Percentiles rank a stretch among this genome's conserved stretches.
These are phyloP conservation scores for Lepidostoma basale DNA, from an alignment of 1,140 invertebrate genomes.

Conservation along the genomic window DNA sequence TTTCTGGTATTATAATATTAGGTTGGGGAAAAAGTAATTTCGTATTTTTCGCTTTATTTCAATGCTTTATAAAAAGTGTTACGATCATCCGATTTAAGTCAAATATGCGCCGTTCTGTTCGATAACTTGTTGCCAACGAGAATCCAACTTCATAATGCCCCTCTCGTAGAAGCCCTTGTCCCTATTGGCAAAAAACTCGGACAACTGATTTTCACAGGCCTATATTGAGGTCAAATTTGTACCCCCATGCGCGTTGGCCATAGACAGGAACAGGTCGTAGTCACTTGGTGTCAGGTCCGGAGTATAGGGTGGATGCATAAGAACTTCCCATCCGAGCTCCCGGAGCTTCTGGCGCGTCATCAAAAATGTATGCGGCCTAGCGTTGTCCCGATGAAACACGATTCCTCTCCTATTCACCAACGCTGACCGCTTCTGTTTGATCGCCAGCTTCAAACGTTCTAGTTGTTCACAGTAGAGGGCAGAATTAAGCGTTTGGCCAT, in stretches of 20 bases:
- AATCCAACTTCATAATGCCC: conserved; percentile 7
- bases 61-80: conserved; percentile 11
- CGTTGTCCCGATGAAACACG: conserved; percentile 1
- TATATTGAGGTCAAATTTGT: not conserved
- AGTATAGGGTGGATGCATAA: not conserved
- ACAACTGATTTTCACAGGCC: not conserved
- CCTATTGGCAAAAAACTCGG: conserved; percentile 5
- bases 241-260: not conserved
- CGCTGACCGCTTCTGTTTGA: conserved; percentile 1
- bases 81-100: conserved; percentile 1
- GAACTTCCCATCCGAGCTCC: not conserved
- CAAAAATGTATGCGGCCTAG: conserved; percentile 1
- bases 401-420: conserved; percentile 7
- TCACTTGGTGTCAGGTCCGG: not conserved
- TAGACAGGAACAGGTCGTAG: not conserved
- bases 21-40: conserved; percentile 9
- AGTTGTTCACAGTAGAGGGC: conserved; percentile 6
- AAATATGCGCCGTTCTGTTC: conserved; percentile 9
- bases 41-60: conserved; percentile 3
- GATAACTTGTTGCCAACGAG: conserved; percentile 3
- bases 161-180: conserved; percentile 6
- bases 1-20: too few species aligned
- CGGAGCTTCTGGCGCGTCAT: conserved; percentile 1
- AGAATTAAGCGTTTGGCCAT: not conserved
- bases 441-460: conserved; percentile 2